Evolutionary conservation across 2,888 invertebrate genomes (phyloP), one percentile per base, ranked within the genome.

Genomic region (Thera obeliscata): DNA sequence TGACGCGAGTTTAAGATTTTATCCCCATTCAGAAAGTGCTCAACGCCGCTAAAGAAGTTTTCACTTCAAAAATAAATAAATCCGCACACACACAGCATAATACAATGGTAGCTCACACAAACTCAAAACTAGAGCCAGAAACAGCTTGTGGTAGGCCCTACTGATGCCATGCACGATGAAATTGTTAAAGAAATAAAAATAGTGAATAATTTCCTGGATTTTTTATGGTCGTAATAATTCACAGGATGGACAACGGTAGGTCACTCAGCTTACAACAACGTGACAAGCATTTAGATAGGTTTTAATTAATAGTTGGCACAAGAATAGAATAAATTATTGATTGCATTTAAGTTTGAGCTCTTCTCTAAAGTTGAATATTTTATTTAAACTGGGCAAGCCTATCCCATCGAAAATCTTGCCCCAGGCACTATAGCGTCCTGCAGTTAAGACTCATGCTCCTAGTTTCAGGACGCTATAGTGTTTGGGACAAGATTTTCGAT

Each of bases 241-340:
- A 7, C 52, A 52, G 52, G 52, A 55, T 55, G 36, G 36, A 55
- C 55, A 3, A 55, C 52, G 36, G 41, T 65, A 56, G 65, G 60
- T 56, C 60, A 55, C 59, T 56, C 33, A 71, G 69, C 68, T 67
- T 64, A 57, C 63, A 61, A 63, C 38, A 66, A 69, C 73, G 73
- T 74, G 73, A 67, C 67, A 11, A 67, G 71, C 62, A 72, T 72
- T 41, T 46, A 46, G 22, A 70, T 55, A 56, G 55, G 12, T 22
- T 54, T 64, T 68, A 54, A 66, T 64, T 64, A 65, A 65, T 52
- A 54, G 61, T 67, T 66, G 64, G 64, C 60, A 59, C 59, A 62
- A 64, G 57, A 58, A 54, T 67, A 49, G 62, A 65, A 69, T 67
- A 50, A 70, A 64, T 67, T 70, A 70, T 67, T 38, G 57, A 65